Evolutionary conservation across 2,888 invertebrate species (phyloP).

Genomic region (Steromphala cineraria): DNA sequence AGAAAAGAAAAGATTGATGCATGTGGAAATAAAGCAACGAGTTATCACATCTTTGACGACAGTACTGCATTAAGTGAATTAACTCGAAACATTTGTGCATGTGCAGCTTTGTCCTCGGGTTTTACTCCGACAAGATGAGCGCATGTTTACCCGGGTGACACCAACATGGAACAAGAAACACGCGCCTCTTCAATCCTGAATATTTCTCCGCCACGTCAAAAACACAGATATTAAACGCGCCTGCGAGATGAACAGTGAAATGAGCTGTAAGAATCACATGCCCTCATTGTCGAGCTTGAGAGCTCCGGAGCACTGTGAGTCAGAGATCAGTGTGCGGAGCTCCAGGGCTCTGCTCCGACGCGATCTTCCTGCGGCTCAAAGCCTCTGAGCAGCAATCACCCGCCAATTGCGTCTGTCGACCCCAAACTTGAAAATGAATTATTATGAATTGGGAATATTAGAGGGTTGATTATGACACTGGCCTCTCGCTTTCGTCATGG

Average conservation of each 20-base stretch:
- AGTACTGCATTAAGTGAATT: no score
- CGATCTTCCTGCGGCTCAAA: background rate
- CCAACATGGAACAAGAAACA: no score
- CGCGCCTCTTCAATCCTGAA: no score
- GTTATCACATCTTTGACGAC: no score
- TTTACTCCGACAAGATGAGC: no score
- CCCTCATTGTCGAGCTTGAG: background rate
- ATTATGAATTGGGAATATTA: conserved; percentile 19
- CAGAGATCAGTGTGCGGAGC: background rate
- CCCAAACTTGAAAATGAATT: conserved; percentile 19
- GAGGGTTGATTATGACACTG: conserved; percentile 13
- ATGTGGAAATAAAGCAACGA: no score
- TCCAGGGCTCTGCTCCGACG: background rate
- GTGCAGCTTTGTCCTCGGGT: no score
- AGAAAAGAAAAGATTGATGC: no score
- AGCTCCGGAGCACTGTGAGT: background rate
- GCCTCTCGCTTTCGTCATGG: background rate
- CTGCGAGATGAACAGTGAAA: conserved; percentile 13
- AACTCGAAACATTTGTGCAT: no score
- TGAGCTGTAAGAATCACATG: background rate
- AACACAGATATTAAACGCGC: conserved; percentile 3
- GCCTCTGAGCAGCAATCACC: background rate
- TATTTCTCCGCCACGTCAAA: background rate
- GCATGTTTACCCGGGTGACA: no score
- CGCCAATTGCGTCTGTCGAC: conserved; percentile 16